phyloP scores from a whole-genome alignment of 2,888 invertebrate genomes.

The Eulithis prunata region DNA sequence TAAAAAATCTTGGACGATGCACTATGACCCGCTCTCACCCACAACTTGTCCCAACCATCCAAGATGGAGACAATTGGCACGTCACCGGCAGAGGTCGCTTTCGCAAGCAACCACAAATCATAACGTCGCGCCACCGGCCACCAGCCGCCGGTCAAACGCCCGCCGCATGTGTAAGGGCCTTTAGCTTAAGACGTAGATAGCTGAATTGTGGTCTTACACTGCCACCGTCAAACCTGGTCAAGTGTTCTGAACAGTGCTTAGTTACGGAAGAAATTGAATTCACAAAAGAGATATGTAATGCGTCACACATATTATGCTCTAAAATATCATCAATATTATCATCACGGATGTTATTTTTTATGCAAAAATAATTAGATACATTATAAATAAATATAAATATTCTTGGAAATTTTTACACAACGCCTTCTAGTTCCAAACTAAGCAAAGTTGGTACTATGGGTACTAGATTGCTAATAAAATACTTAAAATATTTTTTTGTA shows the following conservation, averaged over 20 bases:
- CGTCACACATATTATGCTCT: too few relatives aligned
- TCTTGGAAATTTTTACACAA: too few relatives aligned
- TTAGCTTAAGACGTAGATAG: constrained; percentile 19
- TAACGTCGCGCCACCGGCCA: constrained; percentile 50
- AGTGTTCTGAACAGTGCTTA: neutral
- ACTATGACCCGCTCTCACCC: constrained; percentile 13
- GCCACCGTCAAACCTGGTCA: neutral
- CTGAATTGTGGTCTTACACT: constrained; percentile 7
- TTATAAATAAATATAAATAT: too few relatives aligned
- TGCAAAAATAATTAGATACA: too few relatives aligned
- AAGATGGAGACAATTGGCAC: constrained; percentile 81
- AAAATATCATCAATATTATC: too few relatives aligned
- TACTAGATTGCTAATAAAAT: too few relatives aligned
- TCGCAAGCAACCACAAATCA: constrained; percentile 78
- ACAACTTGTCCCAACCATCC: constrained; percentile 30
- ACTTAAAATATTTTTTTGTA: too few relatives aligned
- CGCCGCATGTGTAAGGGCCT: constrained; percentile 46
- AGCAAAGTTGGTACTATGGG: too few relatives aligned
- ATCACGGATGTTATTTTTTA: too few relatives aligned
- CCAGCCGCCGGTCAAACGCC: constrained; percentile 59
- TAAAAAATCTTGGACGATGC: neutral
- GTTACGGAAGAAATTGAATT: too few relatives aligned
- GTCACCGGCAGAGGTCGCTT: constrained; percentile 77
- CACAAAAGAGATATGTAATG: too few relatives aligned
- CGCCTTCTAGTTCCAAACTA: too few relatives aligned